These are phyloP conservation scores for Protaetia brevitarsis DNA, from an alignment of 1,140 invertebrate genomes.

Conservation along the genomic window DNA sequence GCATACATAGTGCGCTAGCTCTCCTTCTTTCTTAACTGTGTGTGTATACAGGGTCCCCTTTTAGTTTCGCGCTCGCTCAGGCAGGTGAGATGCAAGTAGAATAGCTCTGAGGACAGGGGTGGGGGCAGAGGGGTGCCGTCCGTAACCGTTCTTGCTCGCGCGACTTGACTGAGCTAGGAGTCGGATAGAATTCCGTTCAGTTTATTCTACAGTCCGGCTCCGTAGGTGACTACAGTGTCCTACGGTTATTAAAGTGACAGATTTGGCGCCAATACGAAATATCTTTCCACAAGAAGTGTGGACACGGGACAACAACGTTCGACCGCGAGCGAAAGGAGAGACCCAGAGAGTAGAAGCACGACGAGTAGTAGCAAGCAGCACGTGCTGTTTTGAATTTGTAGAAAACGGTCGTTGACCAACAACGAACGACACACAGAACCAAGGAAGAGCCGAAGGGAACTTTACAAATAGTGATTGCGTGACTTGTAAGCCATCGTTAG, in stretches of 20 bases:
- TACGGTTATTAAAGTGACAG: background rate
- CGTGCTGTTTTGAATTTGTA: constrained; percentile 14
- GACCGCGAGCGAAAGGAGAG: background rate
- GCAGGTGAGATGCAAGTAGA: background rate
- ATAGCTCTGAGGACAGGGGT: background rate
- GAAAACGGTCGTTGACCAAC: constrained; percentile 13
- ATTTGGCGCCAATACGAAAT: background rate
- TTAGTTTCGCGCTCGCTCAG: background rate
- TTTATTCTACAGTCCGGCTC: constrained; percentile 34
- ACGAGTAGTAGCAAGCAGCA: background rate
- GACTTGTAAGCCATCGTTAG: background rate
- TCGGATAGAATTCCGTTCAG: constrained; percentile 32
- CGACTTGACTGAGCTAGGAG: constrained; percentile 20
- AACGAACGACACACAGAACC: no score
- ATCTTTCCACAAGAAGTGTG: background rate
- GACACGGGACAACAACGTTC: no score
- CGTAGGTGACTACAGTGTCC: background rate
- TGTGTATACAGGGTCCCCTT: no score
- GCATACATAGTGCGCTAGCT: no score
- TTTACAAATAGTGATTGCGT: background rate
- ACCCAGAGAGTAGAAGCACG: background rate
- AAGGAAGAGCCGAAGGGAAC: background rate
- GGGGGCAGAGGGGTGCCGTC: background rate
- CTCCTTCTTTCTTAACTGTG: no score
- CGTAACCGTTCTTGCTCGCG: background rate